Evolutionary conservation across 2,888 invertebrate species (phyloP).

Genomic region (Lamellibrachia satsuma): DNA sequence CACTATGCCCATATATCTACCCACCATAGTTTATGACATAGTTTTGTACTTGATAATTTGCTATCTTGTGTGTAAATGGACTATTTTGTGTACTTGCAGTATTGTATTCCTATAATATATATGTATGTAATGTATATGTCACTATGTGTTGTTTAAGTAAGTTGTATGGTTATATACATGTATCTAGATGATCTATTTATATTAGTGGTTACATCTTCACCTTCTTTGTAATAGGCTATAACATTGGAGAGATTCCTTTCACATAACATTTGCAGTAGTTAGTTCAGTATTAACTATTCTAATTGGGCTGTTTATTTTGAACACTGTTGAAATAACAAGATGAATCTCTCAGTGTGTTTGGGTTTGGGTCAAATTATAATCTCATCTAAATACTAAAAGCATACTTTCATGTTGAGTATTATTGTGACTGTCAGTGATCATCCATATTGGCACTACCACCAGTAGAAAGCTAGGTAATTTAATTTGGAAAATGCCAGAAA

Average conservation of each 20-base stretch:
- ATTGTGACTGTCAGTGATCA: neutral
- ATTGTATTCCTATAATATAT: neutral
- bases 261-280: neutral
- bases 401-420: too few relatives aligned
- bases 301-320: neutral
- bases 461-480: neutral
- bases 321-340: neutral
- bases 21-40: neutral
- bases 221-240: neutral
- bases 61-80: neutral
- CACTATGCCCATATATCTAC: neutral
- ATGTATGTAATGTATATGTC: neutral
- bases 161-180: neutral
- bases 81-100: conserved; percentile 11
- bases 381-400: too few relatives aligned
- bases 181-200: neutral
- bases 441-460: neutral
- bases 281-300: neutral
- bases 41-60: neutral
- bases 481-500: neutral
- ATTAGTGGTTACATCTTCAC: neutral
- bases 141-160: neutral
- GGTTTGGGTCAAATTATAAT: neutral
- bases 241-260: neutral
- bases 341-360: neutral